Evolutionary conservation across 1,140 invertebrate species (phyloP), one percentile per base, ranked within the genome.

Genomic region (Ostrea edulis): DNA sequence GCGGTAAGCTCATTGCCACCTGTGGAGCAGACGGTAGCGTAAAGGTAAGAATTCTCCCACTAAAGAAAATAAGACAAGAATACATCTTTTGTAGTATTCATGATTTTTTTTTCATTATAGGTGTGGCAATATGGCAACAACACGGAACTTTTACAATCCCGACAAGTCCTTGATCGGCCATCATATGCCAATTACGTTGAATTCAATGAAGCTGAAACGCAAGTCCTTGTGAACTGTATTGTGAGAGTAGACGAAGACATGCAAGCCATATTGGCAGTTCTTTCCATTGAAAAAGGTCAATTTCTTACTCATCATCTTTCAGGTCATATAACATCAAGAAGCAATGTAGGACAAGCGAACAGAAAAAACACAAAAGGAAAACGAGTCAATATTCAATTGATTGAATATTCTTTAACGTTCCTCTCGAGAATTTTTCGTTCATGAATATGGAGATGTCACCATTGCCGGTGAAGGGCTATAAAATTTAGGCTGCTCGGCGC

Each of bases 151-250:
- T 22, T 53, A n/a, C 44, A 52, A 8, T 83, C 82, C 52, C 20
- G 44, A 52, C 44, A 83, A 54, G 44, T 83, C 8, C 17, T 52
- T 17, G 82, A 83, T 83, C 82, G 51, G 44, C 82, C 82, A 0
- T 83, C 82, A 7, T 83, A 83, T 53, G 82, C 29, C 20, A 83
- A 83, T 44, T 87, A 82, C 35, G 81, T 68, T 20, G 86, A 87
- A 17, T 87, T 87, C 29, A 87, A 87, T 53, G 52, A 87, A 87
- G 81, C 86, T 17, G 86, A 87, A 62, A 87, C 86, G 20, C 55
- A 82, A 0, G 44, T 87, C 0, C 52, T 87, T 5, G 52, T 87
- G 55, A 68, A 58, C 82, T 58, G 86, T 9, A 62, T 87, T 5
- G 44, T 52, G n/a, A 83, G 35, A 25, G 82, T n/a, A 20, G 44